These are phyloP conservation scores for Euwallacea similis DNA, from an alignment of 1,140 invertebrate species.

Conservation along the genomic window DNA sequence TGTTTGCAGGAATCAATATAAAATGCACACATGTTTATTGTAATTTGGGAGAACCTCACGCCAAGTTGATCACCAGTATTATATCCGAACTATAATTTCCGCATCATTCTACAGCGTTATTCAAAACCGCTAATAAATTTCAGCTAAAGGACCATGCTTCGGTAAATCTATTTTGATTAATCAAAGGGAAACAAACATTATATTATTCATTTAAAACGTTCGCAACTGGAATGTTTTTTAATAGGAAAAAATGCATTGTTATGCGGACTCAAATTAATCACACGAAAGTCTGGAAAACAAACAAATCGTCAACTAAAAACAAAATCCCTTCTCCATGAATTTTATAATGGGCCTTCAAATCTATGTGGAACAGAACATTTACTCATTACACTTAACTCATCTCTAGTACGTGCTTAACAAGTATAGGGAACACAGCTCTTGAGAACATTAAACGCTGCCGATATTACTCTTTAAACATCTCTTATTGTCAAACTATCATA, in stretches of 20 bases:
- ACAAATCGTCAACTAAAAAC: too few relatives aligned
- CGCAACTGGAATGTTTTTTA: too few relatives aligned
- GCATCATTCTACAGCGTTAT: constrained; percentile 1
- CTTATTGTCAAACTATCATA: constrained; percentile 29
- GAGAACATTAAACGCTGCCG: not conserved
- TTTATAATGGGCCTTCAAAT: too few relatives aligned
- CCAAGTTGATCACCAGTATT: constrained; percentile 8
- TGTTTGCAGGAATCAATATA: constrained; percentile 2
- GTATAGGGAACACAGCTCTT: not conserved
- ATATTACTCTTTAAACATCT: not conserved
- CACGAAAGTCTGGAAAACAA: too few relatives aligned
- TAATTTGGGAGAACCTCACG: constrained; percentile 4
- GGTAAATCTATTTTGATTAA: constrained; percentile 4
- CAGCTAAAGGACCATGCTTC: constrained; percentile 9
- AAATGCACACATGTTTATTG: constrained; percentile 9
- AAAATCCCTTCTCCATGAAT: too few relatives aligned
- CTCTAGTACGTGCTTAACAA: too few relatives aligned
- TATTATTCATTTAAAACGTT: too few relatives aligned
- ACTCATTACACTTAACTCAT: too few relatives aligned
- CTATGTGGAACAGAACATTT: too few relatives aligned
- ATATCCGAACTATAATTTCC: not conserved
- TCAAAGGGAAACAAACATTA: constrained; percentile 14
- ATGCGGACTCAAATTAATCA: too few relatives aligned
- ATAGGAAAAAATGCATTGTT: too few relatives aligned
- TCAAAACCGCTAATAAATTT: constrained; percentile 13